Conservation (phyloP, 1,140 invertebrate genomes). For the Eulimnadia texana region DNA sequence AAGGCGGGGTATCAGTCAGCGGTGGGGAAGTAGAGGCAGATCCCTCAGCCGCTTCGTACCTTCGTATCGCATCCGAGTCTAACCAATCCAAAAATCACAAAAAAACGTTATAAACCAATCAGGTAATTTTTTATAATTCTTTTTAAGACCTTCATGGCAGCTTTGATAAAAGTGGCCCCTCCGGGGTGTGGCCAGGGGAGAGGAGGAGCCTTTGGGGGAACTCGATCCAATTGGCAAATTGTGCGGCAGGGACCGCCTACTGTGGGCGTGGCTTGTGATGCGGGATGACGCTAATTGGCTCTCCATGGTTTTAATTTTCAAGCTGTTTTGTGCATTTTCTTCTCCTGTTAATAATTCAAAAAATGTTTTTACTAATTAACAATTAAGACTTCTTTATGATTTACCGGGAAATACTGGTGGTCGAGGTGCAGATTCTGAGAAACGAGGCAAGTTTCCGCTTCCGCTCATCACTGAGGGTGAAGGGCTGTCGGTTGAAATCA, state of each 20-base stretch:
- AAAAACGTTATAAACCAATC: not conserved
- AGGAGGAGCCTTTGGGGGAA: slow-evolving; percentile 5
- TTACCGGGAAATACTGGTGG: slow-evolving; percentile 15
- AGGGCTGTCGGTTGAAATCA: too few relatives aligned
- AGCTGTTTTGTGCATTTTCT: slow-evolving; percentile 9
- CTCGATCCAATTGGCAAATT: not conserved
- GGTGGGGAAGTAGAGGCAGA: slow-evolving; percentile 13
- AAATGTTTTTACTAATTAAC: not conserved
- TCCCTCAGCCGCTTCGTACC: slow-evolving; percentile 15
- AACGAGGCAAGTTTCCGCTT: slow-evolving; percentile 1
- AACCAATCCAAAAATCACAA: too few relatives aligned
- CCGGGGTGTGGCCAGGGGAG: not conserved
- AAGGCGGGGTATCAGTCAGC: slow-evolving; percentile 43
- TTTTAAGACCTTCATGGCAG: not conserved
- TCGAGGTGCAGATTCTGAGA: slow-evolving; percentile 11
- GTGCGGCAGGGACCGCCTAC: not conserved
- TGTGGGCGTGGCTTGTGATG: slow-evolving; percentile 6
- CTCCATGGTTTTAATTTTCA: slow-evolving; percentile 3
- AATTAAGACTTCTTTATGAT: not conserved
- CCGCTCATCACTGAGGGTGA: slow-evolving; percentile 5
- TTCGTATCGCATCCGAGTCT: not conserved
- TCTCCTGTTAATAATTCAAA: not conserved
- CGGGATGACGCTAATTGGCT: not conserved
- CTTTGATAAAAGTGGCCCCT: not conserved
- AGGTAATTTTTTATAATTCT: not conserved